These are phyloP conservation scores for Belonocnema kinseyi DNA, from an alignment of 1,140 invertebrate genomes.

Conservation along the genomic window DNA sequence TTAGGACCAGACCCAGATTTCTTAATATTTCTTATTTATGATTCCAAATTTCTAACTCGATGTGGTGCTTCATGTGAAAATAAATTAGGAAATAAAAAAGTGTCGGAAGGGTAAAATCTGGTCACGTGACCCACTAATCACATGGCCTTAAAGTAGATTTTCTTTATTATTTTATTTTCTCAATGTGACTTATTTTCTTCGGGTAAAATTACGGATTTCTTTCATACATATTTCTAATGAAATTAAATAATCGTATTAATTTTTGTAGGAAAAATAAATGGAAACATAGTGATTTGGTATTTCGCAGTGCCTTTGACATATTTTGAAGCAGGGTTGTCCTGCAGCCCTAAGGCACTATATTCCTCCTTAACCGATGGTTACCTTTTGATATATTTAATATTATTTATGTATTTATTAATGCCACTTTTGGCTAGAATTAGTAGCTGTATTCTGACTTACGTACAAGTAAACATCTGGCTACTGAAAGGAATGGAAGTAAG, in stretches of 20 bases:
- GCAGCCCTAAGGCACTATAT: slow-evolving; percentile 61
- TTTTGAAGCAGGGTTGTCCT: slow-evolving; percentile 68
- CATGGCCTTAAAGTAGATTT: too few relatives aligned
- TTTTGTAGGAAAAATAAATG: slow-evolving; percentile 64
- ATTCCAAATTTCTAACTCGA: too few relatives aligned
- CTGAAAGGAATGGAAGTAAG: slow-evolving; percentile 73
- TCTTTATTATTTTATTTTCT: too few relatives aligned
- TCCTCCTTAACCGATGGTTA: slow-evolving; percentile 61
- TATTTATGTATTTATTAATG: slow-evolving; percentile 68
- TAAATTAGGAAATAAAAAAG: too few relatives aligned
- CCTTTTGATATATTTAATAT: slow-evolving; percentile 63
- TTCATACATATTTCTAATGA: slow-evolving; percentile 18
- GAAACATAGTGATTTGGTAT: slow-evolving; percentile 67
- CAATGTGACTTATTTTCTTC: too few relatives aligned
- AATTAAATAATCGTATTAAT: slow-evolving; percentile 34
- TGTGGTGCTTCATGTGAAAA: too few relatives aligned
- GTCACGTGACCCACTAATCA: too few relatives aligned
- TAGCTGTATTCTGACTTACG: slow-evolving; percentile 58
- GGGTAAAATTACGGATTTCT: background rate
- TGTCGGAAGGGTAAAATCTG: too few relatives aligned
- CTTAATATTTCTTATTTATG: too few relatives aligned
- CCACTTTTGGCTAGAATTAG: slow-evolving; percentile 65
- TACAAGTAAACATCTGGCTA: slow-evolving; percentile 66
- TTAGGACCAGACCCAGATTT: too few relatives aligned
- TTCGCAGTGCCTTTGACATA: slow-evolving; percentile 70